A percentile compares a stretch with the other conserved stretches of the same genome.
phyloP scores from a whole-genome alignment of 2,797 vertebrate genomes.

The Spea hammondii region DNA sequence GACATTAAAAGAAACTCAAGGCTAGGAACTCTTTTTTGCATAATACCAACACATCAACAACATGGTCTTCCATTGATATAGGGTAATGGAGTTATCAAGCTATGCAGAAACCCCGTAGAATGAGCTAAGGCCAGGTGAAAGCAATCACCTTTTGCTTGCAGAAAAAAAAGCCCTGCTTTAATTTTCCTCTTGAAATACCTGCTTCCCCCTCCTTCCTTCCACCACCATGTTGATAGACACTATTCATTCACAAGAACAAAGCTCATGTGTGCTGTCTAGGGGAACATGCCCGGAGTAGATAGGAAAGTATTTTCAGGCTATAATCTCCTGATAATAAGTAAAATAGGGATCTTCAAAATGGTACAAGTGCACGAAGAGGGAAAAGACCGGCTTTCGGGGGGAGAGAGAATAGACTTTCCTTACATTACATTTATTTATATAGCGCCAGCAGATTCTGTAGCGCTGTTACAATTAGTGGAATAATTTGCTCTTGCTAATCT shows the following conservation, averaged over 20 bases:
- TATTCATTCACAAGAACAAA: conserved; percentile 23
- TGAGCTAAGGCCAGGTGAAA: conserved; percentile 9
- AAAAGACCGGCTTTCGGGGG: neutral
- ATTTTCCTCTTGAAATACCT: conserved; percentile 26
- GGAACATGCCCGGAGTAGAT: neutral
- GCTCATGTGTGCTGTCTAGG: neutral
- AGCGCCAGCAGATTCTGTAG: too few relatives aligned
- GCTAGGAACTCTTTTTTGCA: too few relatives aligned
- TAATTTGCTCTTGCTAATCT: too few relatives aligned
- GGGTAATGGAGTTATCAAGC: too few relatives aligned
- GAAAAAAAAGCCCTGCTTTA: neutral
- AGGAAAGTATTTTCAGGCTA: neutral
- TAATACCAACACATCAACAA: too few relatives aligned
- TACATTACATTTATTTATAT: too few relatives aligned
- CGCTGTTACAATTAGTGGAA: too few relatives aligned
- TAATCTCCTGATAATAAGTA: neutral
- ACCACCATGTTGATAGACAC: conserved; percentile 8
- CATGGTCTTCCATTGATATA: too few relatives aligned
- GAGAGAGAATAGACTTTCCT: too few relatives aligned
- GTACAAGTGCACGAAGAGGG: neutral
- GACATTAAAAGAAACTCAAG: too few relatives aligned
- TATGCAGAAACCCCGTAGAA: neutral
- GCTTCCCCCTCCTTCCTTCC: conserved; percentile 26
- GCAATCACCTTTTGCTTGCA: conserved; percentile 1
- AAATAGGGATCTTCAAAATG: neutral